Percentiles rank a stretch among this genome's conserved stretches.
Conservation (phyloP, 2,797 vertebrate genomes). For the Microhierax caerulescens region DNA sequence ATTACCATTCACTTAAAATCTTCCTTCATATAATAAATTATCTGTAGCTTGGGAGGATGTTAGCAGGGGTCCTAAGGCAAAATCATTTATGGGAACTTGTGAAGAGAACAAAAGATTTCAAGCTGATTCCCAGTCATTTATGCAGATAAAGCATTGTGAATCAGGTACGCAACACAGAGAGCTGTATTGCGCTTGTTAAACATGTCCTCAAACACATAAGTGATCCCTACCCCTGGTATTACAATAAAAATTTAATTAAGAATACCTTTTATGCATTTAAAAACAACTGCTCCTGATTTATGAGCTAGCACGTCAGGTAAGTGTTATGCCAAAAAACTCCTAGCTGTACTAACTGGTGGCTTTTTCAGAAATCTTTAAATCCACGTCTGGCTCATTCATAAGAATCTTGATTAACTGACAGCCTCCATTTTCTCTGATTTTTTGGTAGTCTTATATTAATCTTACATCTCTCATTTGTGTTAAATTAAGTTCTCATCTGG, state of each 20-base stretch:
- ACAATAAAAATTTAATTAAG: background rate
- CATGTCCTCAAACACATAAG: background rate
- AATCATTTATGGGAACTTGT: background rate
- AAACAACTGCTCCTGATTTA: background rate
- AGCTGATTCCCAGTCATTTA: background rate
- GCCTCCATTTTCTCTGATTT: accelerated
- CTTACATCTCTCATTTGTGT: accelerated
- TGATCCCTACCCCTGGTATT: background rate
- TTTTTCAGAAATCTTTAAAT: background rate
- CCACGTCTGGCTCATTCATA: background rate
- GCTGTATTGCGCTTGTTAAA: background rate
- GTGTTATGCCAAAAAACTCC: background rate
- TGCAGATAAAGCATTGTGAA: background rate
- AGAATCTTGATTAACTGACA: background rate
- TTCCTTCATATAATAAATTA: background rate
- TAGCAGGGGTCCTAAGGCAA: conserved; percentile 2
- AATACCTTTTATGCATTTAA: background rate
- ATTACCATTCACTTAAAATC: background rate
- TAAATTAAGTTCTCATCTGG: background rate
- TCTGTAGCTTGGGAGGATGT: background rate
- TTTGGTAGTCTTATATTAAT: background rate
- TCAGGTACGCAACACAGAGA: accelerated
- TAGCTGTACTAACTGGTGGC: background rate
- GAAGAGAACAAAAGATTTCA: background rate
- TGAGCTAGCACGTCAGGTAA: background rate